Evolutionary conservation across 2,113 vertebrate species (phyloP).

Genomic region (Cyanistes caeruleus): DNA sequence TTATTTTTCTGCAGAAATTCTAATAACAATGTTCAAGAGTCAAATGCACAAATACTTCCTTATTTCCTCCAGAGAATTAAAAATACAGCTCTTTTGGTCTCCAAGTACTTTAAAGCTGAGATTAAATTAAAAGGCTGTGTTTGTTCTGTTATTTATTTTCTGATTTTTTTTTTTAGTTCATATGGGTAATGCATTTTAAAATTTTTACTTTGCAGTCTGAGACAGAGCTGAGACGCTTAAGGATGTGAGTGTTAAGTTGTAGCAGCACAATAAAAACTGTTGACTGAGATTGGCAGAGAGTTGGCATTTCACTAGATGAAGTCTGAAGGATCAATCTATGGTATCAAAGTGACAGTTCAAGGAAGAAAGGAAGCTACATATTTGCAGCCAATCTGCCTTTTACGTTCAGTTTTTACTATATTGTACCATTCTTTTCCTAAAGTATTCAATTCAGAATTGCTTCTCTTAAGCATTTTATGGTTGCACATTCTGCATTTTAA

Average conservation of each 20-base stretch:
- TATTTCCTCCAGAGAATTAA: background rate
- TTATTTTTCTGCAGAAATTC: background rate
- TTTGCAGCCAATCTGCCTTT: background rate
- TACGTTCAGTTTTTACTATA: background rate
- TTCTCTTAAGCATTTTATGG: background rate
- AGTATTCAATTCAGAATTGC: background rate
- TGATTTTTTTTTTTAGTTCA: background rate
- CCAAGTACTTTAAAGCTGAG: background rate
- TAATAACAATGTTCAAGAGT: background rate
- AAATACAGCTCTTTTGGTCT: background rate
- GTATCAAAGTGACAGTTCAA: background rate
- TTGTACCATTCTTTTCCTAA: background rate
- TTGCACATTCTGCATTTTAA: background rate
- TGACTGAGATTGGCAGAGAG: background rate
- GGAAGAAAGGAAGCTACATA: background rate
- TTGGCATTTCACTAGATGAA: background rate
- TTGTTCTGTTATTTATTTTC: background rate
- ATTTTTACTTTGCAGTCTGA: background rate
- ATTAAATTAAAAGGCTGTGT: background rate
- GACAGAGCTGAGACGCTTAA: background rate
- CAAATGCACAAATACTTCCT: background rate
- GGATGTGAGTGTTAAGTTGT: background rate
- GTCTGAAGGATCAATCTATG: background rate
- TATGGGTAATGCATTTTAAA: background rate
- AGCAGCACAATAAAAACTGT: background rate